These are phyloP conservation scores for Synergus gifuensis DNA, from an alignment of 2,888 invertebrate genomes.

Conservation along the genomic window DNA sequence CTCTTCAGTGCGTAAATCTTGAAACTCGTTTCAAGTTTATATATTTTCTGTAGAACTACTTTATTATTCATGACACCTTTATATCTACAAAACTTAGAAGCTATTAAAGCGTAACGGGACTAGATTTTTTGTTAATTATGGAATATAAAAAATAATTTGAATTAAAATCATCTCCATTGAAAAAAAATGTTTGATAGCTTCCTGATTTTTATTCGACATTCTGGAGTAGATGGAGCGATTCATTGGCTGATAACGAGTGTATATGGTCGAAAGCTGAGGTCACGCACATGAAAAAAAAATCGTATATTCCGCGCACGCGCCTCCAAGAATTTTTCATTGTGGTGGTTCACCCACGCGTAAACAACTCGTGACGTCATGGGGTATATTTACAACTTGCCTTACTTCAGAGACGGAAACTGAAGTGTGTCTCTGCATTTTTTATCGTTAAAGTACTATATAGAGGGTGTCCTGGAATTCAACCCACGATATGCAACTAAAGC, in stretches of 20 bases:
- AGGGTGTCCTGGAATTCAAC: too few species aligned
- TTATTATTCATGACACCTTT: not conserved
- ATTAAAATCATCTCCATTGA: not conserved
- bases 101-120: not conserved
- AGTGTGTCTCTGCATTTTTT: not conserved
- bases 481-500: too few species aligned
- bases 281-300: not conserved
- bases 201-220: not conserved
- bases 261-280: not conserved
- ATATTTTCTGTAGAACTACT: not conserved
- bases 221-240: not conserved
- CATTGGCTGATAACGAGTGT: not conserved
- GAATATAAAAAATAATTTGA: not conserved
- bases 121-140: not conserved
- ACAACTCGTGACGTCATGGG: slow-evolving; percentile 56
- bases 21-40: slow-evolving; percentile 17
- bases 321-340: not conserved
- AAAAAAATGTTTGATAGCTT: not conserved
- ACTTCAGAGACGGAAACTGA: not conserved
- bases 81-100: not conserved
- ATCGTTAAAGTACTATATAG: not conserved
- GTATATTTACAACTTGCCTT: slow-evolving; percentile 50
- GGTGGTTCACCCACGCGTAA: slow-evolving; percentile 48
- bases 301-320: not conserved
- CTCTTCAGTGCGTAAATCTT: not conserved